Evolutionary conservation across 1,140 invertebrate species (phyloP), one percentile per base, ranked within the genome.

Genomic region (Drosophila lowei): DNA sequence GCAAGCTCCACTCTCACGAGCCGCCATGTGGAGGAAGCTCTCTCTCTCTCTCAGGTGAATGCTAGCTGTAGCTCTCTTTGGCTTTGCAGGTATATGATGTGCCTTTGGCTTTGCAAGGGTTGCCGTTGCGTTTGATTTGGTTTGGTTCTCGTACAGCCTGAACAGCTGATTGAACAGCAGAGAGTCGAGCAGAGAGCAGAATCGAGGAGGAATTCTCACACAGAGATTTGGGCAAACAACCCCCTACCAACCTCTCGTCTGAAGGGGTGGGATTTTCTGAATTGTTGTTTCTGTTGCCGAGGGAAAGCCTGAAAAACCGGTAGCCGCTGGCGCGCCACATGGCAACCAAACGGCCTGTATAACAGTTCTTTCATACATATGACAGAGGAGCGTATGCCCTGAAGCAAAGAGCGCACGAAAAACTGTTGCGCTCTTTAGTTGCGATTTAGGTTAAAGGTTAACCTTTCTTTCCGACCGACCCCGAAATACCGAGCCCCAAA

Each of bases 391-490:
- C 49, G 9, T 13, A 38, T 13, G 34, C 34, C 34, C 16, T 6
- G n/a, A 44, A 68, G 58, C 55, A 59, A 72, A 79, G 67, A 84
- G 71, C 81, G 60, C 52, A 13, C 34, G 11, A 47, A 76, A 58
- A 80, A 78, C 83, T 86, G 81, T 85, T 85, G 80, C 70, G 61
- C 81, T 75, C 60, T 74, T 72, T 63, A 44, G 42, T 70, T 65
- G 56, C 75, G 72, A 88, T 88, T 89, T 88, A 77, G 83, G 83
- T 88, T 88, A 88, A 88, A 83, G 83, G 79, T 89, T 79, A 88
- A 72, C 61, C 61, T 23, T 47, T 28, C 28, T 62, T 34, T 38
- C 34, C 34, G 11, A 13, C 11, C 34, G 11, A 38, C 11, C 11
- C 34, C n/a, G n/a, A n/a, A n/a, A n/a, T n/a, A n/a, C n/a, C 30